Evolutionary conservation across 2,797 vertebrate species (phyloP), one percentile per base, ranked within the genome.

Genomic region (Ateles fusciceps): DNA sequence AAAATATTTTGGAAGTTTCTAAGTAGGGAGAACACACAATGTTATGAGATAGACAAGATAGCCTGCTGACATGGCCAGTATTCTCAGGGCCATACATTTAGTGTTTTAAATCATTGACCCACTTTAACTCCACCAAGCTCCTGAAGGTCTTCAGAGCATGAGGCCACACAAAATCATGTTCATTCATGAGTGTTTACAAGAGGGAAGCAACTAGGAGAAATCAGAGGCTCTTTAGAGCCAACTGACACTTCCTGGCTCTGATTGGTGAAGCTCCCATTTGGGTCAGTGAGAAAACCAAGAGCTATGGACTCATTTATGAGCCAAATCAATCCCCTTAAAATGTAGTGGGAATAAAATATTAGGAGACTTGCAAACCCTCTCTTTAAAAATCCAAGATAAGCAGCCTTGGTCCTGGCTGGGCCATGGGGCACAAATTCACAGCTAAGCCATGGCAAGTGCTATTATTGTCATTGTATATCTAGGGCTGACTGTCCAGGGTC

Each of bases 1-100:
- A 68, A 91, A 97, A 86, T 61, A 50, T 52, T 79, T 50, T 26
- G 44, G 64, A 91, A 95, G 52, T 89, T 86, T 96, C 22, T 89
- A 75, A 84, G 39, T 39, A 83, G 48, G 52, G 22, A 36, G 52
- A 91, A 64, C 4, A 22, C 39, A 68, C 1, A 17, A 55, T 26
- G 26, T 64, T 83, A 76, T 24, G 13, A 57, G 26, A 71, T 22
- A 71, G 81, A 72, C 4, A 44, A 46, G 75, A 13, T 5, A 30
- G 10, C 21, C 83, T 79, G 24, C 80, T 68, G 84, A 61, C 0
- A 0, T 55, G 76, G 75, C 30, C 55, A 5, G 7, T 4, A 57
- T 91, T 48, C 48, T 59, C 30, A 28, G 78, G 42, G 44, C n/a
- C 44, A 5, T 14, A 36, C 21, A 44, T 26, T 81, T 76, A 95